Conservation (phyloP, 2,113 vertebrate species). For the Poeciliopsis turrubarensis region DNA sequence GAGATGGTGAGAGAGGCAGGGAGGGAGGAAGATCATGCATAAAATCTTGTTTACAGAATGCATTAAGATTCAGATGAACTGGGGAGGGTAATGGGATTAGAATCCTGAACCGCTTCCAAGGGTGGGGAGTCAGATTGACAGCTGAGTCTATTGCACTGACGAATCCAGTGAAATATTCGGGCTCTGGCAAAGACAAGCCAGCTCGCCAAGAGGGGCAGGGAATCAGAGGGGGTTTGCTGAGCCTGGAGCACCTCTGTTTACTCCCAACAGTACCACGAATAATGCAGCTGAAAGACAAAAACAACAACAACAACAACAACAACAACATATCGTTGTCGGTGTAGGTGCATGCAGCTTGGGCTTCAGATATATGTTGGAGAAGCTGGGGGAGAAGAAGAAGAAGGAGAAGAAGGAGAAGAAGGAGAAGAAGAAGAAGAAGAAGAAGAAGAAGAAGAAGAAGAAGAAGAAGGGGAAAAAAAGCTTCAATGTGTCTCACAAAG, state of each 20-base stretch:
- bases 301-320: not conserved
- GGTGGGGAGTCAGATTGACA: conserved; percentile 75
- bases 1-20: conserved; percentile 35
- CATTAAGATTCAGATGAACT: conserved; percentile 85
- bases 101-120: conserved; percentile 81
- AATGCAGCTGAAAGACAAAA: conserved; percentile 31
- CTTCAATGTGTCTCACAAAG: conserved; percentile 67
- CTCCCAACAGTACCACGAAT: conserved; percentile 55
- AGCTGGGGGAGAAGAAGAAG: not conserved
- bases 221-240: conserved; percentile 54
- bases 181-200: conserved; percentile 68
- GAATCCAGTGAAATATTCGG: conserved; percentile 79
- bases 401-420: not conserved
- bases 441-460: too few relatives aligned
- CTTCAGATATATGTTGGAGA: conserved; percentile 35
- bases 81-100: conserved; percentile 82
- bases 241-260: conserved; percentile 69
- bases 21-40: conserved; percentile 81
- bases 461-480: conserved; percentile 21
- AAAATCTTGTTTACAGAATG: conserved; percentile 85
- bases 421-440: too few relatives aligned
- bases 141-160: conserved; percentile 80
- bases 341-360: conserved; percentile 39
- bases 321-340: conserved; percentile 33
- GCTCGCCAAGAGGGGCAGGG: conserved; percentile 24